Evolutionary conservation across 92 coral and sea anemone genomes (phyloP).

Genomic region (Siderastrea siderea): DNA sequence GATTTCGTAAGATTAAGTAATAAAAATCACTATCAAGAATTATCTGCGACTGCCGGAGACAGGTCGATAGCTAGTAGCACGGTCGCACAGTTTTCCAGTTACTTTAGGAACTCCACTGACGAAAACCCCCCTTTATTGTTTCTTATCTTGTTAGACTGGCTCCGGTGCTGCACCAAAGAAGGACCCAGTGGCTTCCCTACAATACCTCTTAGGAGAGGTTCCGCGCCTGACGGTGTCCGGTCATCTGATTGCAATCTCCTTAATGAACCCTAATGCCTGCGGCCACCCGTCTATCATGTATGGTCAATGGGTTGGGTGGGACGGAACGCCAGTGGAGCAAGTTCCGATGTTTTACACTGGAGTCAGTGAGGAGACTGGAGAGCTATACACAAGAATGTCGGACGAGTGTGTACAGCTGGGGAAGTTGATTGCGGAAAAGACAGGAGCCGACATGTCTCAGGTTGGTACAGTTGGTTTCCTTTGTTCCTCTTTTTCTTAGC

Average conservation of each 20-base stretch:
- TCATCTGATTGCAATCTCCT: constrained; percentile 58
- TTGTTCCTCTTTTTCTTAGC: not conserved
- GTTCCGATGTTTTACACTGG: constrained; percentile 72
- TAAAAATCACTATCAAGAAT: no score
- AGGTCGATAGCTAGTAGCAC: no score
- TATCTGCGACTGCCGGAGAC: no score
- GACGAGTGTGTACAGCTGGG: constrained; percentile 52
- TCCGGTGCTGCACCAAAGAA: constrained; percentile 40
- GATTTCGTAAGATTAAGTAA: no score
- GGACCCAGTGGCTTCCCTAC: constrained; percentile 61
- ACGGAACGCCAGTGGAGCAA: constrained; percentile 67
- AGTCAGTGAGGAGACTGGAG: constrained; percentile 49
- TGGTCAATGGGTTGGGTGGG: constrained; percentile 75
- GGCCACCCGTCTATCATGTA: constrained; percentile 64
- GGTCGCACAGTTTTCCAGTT: no score
- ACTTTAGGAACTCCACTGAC: no score
- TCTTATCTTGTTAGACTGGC: not conserved
- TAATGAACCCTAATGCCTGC: constrained; percentile 64
- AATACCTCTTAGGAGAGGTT: constrained; percentile 51
- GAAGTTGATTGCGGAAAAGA: constrained; percentile 37
- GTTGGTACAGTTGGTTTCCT: not conserved
- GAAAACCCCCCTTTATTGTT: not conserved
- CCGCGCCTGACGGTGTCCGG: constrained; percentile 55
- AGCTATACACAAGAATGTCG: constrained; percentile 50
- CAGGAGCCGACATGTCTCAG: constrained; percentile 51